Base-by-base conservation (phyloP, 53 echinoderm and acorn worm genomes). In the Arbacia lixula region DNA sequence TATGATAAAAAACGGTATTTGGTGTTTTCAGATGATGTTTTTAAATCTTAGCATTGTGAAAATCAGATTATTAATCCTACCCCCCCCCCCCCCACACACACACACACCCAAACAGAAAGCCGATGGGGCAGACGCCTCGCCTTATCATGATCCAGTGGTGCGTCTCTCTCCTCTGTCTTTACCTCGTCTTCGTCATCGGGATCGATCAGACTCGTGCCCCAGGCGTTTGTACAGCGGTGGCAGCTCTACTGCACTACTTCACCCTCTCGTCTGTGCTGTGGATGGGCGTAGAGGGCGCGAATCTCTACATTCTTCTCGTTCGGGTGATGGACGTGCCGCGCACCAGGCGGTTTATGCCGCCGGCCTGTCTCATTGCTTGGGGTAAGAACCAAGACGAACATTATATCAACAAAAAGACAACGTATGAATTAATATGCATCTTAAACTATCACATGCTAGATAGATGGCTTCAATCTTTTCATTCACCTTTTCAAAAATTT, bases 181-280 rank as follows among this genome's bases (percentile, higher is more conserved):
- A 92, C 53, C 12, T 63, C 42, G 72, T 93, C 5, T 95, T 95
- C 69, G 73, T 95, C 38, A 72, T 86, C 60, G 95, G 95, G n/a
- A 93, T 95, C 60, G 95, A 93, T 61, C 78, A 64, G 49, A 78
- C 79, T 14, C 63, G 54, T 9, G 30, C 80, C 26, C 26, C 35
- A 6, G 21, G 42, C 5, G 71, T 35, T 12, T 93, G 93, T 65
- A 86, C 84, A 60, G 25, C 80, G 17, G 78, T 93, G 3, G 88
- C 95, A 5, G 93, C 73, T n/a, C 60, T 91, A 2, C 75, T 93
- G 2, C 93, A 95, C 21, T 95, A 87, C 81, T 91, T 95, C 81
- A 91, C 93, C 1, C 55, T 88, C 38, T 41, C 95, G 27, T 93
- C 91, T 12, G 63, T 93, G 14, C 87, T 83, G 57, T 95, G 95